Conservation (phyloP, 2,113 vertebrate species). For the Sapayoa aenigma region DNA sequence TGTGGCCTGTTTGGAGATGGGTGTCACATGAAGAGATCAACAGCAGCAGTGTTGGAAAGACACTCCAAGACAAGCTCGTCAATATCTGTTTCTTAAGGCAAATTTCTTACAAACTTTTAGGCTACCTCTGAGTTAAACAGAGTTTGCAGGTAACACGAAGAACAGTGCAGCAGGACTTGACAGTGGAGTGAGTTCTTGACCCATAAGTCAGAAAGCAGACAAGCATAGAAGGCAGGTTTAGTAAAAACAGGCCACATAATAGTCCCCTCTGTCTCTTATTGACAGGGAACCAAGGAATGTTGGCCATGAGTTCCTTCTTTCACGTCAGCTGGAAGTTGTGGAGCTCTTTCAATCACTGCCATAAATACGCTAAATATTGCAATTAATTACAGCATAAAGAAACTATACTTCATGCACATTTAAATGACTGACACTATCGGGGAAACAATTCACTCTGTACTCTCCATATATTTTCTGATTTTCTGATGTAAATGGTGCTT, state of each 20-base stretch:
- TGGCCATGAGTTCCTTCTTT: not conserved
- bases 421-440: not conserved
- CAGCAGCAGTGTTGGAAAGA: not conserved
- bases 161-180: not conserved
- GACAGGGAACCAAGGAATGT: not conserved
- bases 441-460: not conserved
- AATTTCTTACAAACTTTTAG: not conserved
- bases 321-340: not conserved
- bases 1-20: not conserved
- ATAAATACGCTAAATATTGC: not conserved
- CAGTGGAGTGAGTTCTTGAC: not conserved
- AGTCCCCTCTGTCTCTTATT: not conserved
- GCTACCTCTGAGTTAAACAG: not conserved
- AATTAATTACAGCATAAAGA: not conserved
- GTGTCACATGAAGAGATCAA: not conserved
- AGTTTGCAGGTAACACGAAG: not conserved
- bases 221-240: not conserved
- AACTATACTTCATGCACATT: not conserved
- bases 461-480: not conserved
- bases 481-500: not conserved
- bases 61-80: not conserved
- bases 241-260: not conserved
- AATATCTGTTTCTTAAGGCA: not conserved
- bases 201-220: not conserved
- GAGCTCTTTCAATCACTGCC: not conserved